A percentile compares a stretch with the other conserved stretches of the same genome.
Evolutionary conservation across 2,113 vertebrate species (phyloP).

Genomic region (Scolopax mira): DNA sequence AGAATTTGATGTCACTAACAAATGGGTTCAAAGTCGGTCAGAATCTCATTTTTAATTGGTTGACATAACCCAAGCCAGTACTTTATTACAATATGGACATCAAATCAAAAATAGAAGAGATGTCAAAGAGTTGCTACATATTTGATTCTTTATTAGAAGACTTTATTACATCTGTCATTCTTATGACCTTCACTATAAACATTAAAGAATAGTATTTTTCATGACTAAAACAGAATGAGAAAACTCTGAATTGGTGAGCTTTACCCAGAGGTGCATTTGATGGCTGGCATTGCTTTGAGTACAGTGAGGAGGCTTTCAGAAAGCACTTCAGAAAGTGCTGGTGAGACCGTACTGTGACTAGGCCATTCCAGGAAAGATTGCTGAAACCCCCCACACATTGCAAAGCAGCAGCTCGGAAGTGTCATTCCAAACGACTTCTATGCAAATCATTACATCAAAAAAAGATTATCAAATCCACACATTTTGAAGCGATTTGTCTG

Average conservation of each 20-base stretch:
- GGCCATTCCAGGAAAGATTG: not conserved
- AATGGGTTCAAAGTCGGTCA: not conserved
- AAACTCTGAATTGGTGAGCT: not conserved
- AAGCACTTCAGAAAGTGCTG: not conserved
- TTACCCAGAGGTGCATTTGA: not conserved
- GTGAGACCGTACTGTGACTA: not conserved
- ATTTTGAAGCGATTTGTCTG: conserved; percentile 1
- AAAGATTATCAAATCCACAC: not conserved
- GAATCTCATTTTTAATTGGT: conserved; percentile 16
- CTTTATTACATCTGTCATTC: not conserved
- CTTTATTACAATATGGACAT: not conserved
- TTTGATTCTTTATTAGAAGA: conserved; percentile 16
- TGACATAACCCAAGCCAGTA: conserved; percentile 28
- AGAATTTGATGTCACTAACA: conserved; percentile 1
- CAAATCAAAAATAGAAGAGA: conserved; percentile 3
- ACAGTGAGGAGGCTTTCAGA: not conserved
- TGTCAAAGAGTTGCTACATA: not conserved
- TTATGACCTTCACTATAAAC: conserved; percentile 3
- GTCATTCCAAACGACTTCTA: not conserved
- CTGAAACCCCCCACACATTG: not conserved
- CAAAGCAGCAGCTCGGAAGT: not conserved
- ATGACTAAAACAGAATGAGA: not conserved
- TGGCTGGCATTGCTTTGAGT: not conserved
- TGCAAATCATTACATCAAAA: not conserved
- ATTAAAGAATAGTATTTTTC: not conserved